phyloP scores from a whole-genome alignment of 2,888 invertebrate genomes.

The Nineta flava region DNA sequence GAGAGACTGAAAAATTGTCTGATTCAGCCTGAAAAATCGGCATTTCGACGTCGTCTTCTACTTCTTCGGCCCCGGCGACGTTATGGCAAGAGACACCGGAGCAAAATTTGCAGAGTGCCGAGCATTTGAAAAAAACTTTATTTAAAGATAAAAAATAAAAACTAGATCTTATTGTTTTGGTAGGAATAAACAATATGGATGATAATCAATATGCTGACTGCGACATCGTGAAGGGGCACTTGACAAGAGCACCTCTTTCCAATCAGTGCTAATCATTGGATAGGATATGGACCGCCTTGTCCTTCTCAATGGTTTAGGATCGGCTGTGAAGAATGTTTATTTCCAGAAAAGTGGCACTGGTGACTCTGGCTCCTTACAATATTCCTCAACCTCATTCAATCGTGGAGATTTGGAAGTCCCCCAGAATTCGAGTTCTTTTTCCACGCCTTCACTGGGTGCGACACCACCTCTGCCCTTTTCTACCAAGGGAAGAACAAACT shows the following conservation, averaged over 20 bases:
- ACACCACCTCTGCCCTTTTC: conserved; percentile 9
- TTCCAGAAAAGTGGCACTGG: neutral
- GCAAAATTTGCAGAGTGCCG: neutral
- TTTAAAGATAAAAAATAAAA: no score
- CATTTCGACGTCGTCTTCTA: neutral
- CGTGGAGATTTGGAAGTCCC: neutral
- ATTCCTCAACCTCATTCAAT: neutral
- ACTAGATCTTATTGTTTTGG: no score
- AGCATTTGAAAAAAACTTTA: no score
- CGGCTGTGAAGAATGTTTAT: neutral
- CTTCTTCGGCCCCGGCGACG: neutral
- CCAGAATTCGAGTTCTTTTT: conserved; percentile 3
- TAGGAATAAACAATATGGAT: no score
- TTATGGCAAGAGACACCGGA: neutral
- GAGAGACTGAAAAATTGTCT: no score
- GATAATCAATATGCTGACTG: neutral
- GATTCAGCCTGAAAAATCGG: neutral
- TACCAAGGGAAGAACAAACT: conserved; percentile 7
- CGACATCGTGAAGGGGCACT: neutral
- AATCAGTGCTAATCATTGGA: neutral
- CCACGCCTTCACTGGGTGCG: conserved; percentile 9
- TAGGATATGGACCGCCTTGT: neutral
- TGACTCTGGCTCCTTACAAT: neutral
- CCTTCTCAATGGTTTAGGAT: neutral
- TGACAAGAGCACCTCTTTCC: neutral